phyloP scores from a whole-genome alignment of 2,888 invertebrate species.

The Euzetes globulus region DNA sequence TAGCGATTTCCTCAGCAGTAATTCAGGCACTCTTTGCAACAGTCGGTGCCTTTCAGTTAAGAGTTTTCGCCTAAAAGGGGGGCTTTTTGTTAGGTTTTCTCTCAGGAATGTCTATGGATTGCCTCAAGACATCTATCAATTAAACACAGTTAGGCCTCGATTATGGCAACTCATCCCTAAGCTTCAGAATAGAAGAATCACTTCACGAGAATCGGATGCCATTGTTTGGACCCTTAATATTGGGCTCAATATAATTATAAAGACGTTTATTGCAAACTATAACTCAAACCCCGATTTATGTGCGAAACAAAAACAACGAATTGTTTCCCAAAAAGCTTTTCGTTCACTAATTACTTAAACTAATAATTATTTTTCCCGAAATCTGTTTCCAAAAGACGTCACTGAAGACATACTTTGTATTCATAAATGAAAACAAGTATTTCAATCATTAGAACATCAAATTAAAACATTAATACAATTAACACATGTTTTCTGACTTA shows the following conservation, averaged over 20 bases:
- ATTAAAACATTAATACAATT: neutral
- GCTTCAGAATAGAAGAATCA: neutral
- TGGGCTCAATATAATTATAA: slow-evolving; percentile 18
- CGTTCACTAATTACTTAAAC: slow-evolving; percentile 6
- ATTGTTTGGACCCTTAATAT: neutral
- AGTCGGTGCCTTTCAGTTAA: slow-evolving; percentile 15
- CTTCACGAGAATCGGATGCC: neutral
- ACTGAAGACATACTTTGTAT: neutral
- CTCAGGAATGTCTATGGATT: neutral
- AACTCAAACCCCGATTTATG: slow-evolving; percentile 1
- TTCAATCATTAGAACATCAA: neutral
- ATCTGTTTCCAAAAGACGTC: neutral
- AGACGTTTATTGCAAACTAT: slow-evolving; percentile 14
- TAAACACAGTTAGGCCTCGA: slow-evolving; percentile 15
- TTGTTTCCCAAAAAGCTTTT: neutral
- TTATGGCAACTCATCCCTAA: slow-evolving; percentile 9
- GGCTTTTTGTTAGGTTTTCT: neutral
- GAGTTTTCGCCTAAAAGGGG: neutral
- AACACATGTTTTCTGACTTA: neutral
- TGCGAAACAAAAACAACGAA: neutral
- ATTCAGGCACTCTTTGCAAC: neutral
- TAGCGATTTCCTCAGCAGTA: neutral
- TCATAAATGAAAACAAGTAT: neutral
- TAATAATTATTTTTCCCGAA: neutral
- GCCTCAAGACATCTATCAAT: slow-evolving; percentile 18